Conservation (phyloP, 2,113 vertebrate species). For the Amblyopsis rosae region DNA sequence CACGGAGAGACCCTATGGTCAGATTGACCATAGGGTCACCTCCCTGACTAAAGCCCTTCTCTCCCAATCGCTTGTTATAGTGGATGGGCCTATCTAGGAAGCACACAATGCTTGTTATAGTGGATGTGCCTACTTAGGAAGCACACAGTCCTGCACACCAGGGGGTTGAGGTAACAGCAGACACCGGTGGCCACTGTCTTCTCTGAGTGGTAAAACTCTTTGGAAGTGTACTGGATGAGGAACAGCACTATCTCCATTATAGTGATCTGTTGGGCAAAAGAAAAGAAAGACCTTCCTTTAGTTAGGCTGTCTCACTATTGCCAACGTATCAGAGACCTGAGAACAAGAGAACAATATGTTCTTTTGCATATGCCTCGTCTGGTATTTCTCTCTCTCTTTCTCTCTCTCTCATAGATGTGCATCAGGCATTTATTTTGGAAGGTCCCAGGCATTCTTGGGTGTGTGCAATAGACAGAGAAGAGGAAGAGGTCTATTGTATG, state of each 20-base stretch:
- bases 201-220: conserved; percentile 94
- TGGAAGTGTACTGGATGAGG: conserved; percentile 94
- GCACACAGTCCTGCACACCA: conserved; percentile 85
- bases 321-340: too few species aligned
- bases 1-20: too few species aligned
- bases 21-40: too few species aligned
- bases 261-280: conserved; percentile 82
- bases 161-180: conserved; percentile 97
- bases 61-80: too few species aligned
- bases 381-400: background rate
- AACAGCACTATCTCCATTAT: conserved; percentile 94
- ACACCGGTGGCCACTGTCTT: conserved; percentile 95
- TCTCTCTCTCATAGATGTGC: conserved; percentile 69
- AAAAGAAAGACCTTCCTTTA: background rate
- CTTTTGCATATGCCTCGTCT: too few species aligned
- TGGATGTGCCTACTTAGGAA: too few species aligned
- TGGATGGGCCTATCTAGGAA: too few species aligned
- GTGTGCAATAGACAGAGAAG: conserved; percentile 71
- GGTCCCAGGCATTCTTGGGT: conserved; percentile 76
- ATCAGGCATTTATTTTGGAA: conserved; percentile 79
- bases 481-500: conserved; percentile 57
- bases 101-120: too few species aligned
- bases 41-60: too few species aligned
- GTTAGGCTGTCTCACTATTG: too few species aligned
- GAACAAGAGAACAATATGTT: too few species aligned